These are phyloP conservation scores for Varanus komodoensis DNA, from an alignment of 2,113 vertebrate species.

Conservation along the genomic window DNA sequence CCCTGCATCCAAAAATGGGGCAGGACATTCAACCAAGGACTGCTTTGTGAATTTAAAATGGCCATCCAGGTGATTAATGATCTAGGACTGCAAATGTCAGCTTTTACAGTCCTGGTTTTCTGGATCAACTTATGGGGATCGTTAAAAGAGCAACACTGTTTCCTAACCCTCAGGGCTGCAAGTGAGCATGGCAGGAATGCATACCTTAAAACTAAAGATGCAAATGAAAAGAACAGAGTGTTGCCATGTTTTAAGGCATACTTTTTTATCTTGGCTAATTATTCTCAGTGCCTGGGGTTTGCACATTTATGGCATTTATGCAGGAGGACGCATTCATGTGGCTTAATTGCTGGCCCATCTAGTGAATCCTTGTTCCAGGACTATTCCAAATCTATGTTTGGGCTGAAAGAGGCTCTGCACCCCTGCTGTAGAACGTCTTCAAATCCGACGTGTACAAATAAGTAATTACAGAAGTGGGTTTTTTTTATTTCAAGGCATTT, in stretches of 20 bases:
- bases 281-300: background rate
- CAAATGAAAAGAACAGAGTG: background rate
- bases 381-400: background rate
- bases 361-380: background rate
- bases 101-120: background rate
- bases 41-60: background rate
- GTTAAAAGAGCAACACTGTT: background rate
- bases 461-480: too few species aligned
- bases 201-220: background rate
- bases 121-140: conserved; percentile 1
- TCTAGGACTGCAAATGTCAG: background rate
- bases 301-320: background rate
- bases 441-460: too few species aligned
- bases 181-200: background rate
- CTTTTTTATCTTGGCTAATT: background rate
- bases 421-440: too few species aligned
- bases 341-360: too few species aligned
- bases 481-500: background rate
- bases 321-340: too few species aligned
- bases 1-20: background rate
- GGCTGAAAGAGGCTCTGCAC: too few species aligned
- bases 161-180: background rate
- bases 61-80: background rate
- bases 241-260: background rate
- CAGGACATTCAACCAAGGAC: background rate